phyloP scores from a whole-genome alignment of 2,797 vertebrate genomes.

The Chaetodon trifasciatus region DNA sequence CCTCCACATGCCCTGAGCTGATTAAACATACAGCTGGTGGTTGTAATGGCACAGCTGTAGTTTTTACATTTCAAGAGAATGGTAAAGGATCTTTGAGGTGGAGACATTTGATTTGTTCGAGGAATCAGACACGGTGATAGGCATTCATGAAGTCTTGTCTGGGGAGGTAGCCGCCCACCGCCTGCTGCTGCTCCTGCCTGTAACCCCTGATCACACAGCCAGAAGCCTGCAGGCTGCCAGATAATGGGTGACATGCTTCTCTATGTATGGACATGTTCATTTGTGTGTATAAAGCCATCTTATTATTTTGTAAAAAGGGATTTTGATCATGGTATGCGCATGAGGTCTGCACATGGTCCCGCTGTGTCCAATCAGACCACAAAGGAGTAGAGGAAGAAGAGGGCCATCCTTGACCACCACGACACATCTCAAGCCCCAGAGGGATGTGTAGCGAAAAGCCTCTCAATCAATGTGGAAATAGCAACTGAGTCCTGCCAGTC shows the following conservation, averaged over 20 bases:
- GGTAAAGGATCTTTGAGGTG: slow-evolving; percentile 37
- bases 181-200: slow-evolving; percentile 31
- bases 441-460: background rate
- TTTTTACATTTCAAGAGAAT: slow-evolving; percentile 44
- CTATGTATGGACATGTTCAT: slow-evolving; percentile 5
- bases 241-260: slow-evolving; percentile 33
- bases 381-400: background rate
- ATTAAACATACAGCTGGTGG: slow-evolving; percentile 35
- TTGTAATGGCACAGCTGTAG: background rate
- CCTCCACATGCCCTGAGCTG: slow-evolving; percentile 33
- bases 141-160: slow-evolving; percentile 43
- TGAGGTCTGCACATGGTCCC: slow-evolving; percentile 1
- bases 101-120: slow-evolving; percentile 54
- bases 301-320: slow-evolving; percentile 30
- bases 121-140: slow-evolving; percentile 43
- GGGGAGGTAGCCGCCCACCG: slow-evolving; percentile 36
- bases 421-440: background rate
- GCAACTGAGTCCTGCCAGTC: no score
- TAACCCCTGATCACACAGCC: slow-evolving; percentile 56
- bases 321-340: slow-evolving; percentile 48
- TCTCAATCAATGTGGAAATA: background rate
- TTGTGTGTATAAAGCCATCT: slow-evolving; percentile 1
- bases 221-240: slow-evolving; percentile 23
- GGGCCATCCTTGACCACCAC: background rate
- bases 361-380: slow-evolving; percentile 18